Conservation (phyloP, 1,140 invertebrate genomes). For the Heliconius hermathena region DNA sequence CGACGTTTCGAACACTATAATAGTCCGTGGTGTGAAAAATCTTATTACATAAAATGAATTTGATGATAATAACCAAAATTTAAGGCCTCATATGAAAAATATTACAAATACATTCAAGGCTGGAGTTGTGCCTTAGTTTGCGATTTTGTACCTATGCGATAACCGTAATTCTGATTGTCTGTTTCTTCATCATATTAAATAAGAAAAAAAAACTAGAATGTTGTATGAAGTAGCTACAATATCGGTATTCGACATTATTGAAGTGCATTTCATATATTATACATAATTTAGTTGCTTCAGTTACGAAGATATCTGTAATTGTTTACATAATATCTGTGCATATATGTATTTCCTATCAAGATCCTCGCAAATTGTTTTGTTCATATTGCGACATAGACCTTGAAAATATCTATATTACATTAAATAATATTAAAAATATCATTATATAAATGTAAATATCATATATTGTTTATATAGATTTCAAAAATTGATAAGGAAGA, state of each 20-base stretch:
- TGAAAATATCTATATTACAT: conserved; percentile 19
- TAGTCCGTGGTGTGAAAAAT: too few species aligned
- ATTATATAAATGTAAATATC: background rate
- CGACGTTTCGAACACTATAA: too few species aligned
- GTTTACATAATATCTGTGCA: conserved; percentile 1
- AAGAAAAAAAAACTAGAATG: too few species aligned
- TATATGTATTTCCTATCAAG: conserved; percentile 20
- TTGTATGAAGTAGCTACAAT: too few species aligned
- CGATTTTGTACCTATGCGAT: too few species aligned
- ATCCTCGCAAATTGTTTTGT: conserved; percentile 31
- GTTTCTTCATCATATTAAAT: too few species aligned
- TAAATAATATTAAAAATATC: background rate
- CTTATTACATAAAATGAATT: too few species aligned
- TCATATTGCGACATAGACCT: conserved; percentile 30
- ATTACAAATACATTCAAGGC: too few species aligned
- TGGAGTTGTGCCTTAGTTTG: too few species aligned
- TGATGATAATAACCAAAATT: too few species aligned
- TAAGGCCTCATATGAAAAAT: too few species aligned
- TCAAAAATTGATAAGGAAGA: conserved; percentile 8
- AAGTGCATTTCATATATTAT: background rate
- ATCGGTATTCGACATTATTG: background rate
- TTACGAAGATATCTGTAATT: background rate
- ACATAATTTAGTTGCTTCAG: background rate
- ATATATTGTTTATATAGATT: background rate
- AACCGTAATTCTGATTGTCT: too few species aligned